Evolutionary conservation across 2,113 vertebrate genomes (phyloP).

Genomic region (Platycercus adscitus): DNA sequence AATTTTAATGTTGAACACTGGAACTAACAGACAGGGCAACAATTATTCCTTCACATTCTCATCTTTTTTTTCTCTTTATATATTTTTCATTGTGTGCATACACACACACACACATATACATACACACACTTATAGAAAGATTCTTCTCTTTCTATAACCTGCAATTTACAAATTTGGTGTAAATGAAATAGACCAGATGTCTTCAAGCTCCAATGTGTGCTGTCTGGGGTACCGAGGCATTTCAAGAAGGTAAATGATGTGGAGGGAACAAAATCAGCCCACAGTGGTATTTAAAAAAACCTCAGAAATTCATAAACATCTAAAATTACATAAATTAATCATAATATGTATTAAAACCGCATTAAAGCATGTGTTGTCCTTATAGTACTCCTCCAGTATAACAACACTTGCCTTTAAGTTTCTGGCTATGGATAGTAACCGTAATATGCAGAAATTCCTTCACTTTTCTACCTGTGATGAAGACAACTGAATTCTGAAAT

Average conservation of each 20-base stretch:
- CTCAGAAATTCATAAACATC: background rate
- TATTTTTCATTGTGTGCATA: background rate
- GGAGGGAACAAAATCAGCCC: background rate
- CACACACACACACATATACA: background rate
- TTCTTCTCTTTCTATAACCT: background rate
- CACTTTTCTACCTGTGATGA: fast-evolving
- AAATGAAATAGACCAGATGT: background rate
- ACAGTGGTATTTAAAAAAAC: background rate
- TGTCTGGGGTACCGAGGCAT: background rate
- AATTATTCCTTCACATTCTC: background rate
- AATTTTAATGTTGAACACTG: background rate
- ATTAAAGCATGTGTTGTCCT: background rate
- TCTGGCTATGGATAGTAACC: background rate
- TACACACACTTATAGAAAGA: background rate
- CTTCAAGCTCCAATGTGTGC: background rate
- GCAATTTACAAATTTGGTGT: background rate
- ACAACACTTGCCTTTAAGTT: background rate
- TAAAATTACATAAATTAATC: background rate
- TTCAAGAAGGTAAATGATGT: background rate
- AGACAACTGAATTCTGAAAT: background rate
- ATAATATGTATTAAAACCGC: background rate
- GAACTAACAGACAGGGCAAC: background rate
- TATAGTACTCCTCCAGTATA: background rate
- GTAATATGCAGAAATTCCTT: background rate
- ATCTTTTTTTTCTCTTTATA: background rate